Conservation (phyloP, 1,140 invertebrate genomes). For the Lepidurus packardi region DNA sequence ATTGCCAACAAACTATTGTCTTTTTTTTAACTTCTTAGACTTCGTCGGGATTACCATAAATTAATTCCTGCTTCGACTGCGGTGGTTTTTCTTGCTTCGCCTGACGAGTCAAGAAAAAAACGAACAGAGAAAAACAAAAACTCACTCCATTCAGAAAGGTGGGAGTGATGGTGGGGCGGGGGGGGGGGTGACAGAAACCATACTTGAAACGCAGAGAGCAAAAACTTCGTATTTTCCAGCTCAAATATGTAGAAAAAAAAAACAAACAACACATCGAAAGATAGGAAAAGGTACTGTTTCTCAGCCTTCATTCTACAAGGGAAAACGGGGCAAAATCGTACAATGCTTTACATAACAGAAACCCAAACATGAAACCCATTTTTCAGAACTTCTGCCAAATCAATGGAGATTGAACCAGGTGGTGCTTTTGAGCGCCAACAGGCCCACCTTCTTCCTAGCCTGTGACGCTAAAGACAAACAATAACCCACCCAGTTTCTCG, state of each 20-base stretch:
- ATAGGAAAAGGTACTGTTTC: not conserved
- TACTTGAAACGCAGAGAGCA: constrained; percentile 1
- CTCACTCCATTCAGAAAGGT: not conserved
- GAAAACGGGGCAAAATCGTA: not conserved
- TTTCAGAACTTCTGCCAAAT: not conserved
- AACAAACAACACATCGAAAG: not conserved
- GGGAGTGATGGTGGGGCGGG: not conserved
- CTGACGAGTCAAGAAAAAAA: not conserved
- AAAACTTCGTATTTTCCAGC: not conserved
- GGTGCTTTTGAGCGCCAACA: constrained; percentile 2
- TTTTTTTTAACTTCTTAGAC: not conserved
- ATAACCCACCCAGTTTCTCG: not conserved
- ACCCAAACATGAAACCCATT: not conserved
- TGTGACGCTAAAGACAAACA: not conserved
- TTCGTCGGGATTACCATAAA: not conserved
- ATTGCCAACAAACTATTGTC: constrained; percentile 22
- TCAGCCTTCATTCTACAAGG: not conserved
- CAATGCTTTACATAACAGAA: constrained; percentile 2
- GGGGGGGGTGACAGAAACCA: not conserved
- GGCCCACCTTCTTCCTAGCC: not conserved
- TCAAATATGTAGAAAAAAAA: not conserved
- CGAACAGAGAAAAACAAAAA: too few relatives aligned
- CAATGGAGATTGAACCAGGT: not conserved
- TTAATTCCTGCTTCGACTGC: constrained; percentile 13
- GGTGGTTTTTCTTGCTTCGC: not conserved